phyloP scores from a whole-genome alignment of 2,797 vertebrate species.

The Heliangelus exortis region DNA sequence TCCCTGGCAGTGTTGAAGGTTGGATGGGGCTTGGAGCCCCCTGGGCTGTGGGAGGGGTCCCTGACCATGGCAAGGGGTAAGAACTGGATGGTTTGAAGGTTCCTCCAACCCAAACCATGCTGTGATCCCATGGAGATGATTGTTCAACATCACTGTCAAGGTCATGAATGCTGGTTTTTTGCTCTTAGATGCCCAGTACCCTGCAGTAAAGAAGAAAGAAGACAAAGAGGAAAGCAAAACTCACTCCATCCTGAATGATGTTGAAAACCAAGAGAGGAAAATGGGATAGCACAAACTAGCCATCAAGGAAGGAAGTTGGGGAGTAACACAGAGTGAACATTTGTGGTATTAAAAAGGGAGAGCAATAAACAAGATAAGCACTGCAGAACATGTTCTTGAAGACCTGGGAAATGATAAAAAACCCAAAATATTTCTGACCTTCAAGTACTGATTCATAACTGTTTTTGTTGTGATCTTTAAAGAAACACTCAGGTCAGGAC shows the following conservation, averaged over 20 bases:
- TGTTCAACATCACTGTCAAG: not conserved
- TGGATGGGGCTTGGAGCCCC: too few species aligned
- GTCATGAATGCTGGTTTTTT: not conserved
- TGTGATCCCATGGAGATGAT: not conserved
- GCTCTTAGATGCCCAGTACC: not conserved
- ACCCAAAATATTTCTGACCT: not conserved
- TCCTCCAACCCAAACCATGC: too few species aligned
- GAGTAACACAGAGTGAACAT: not conserved
- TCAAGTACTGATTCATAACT: fast-evolving
- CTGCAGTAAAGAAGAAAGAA: not conserved
- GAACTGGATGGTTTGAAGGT: too few species aligned
- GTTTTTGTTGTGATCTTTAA: not conserved
- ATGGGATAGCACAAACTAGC: not conserved
- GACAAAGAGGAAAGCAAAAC: not conserved
- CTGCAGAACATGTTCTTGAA: not conserved
- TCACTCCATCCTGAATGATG: not conserved
- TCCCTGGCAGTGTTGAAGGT: too few species aligned
- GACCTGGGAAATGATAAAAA: not conserved
- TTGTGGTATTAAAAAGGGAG: not conserved
- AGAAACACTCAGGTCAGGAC: not conserved
- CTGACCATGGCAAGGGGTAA: too few species aligned
- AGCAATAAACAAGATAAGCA: not conserved
- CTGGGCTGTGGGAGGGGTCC: too few species aligned
- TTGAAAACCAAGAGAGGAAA: not conserved
- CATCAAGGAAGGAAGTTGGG: not conserved